Percentiles rank a stretch among this genome's conserved stretches.
These are phyloP conservation scores for Burhinus oedicnemus DNA, from an alignment of 2,113 vertebrate genomes.

Conservation along the genomic window DNA sequence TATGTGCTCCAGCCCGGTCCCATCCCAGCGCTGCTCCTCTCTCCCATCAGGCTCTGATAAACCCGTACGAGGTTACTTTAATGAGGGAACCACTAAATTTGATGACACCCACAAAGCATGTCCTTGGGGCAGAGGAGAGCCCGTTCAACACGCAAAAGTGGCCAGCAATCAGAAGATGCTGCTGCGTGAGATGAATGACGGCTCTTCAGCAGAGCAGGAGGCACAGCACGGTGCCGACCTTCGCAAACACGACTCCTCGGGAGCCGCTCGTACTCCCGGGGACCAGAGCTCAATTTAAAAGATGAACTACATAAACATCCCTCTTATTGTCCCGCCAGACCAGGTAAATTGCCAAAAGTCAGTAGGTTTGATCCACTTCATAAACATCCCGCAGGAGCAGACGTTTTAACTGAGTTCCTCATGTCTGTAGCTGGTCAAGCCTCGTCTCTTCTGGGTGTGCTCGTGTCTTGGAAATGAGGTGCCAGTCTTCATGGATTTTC, in stretches of 20 bases:
- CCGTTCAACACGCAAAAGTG: not conserved
- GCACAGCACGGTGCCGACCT: fast-evolving
- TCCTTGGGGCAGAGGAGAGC: not conserved
- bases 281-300: not conserved
- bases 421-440: not conserved
- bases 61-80: not conserved
- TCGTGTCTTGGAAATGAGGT: not conserved
- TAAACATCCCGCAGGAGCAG: not conserved
- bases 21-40: not conserved
- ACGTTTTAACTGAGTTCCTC: not conserved
- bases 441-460: not conserved
- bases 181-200: not conserved
- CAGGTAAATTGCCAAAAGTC: not conserved
- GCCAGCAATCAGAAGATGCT: not conserved
- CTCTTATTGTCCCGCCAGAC: not conserved
- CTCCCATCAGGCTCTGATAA: not conserved
- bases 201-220: not conserved
- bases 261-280: not conserved
- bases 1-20: not conserved
- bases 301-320: not conserved
- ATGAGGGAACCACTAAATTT: not conserved
- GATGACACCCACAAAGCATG: not conserved
- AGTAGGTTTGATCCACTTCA: not conserved
- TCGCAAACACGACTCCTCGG: fast-evolving
- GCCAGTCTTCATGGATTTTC: not conserved